A percentile compares a stretch with the other conserved stretches of the same genome.
Evolutionary conservation across 2,797 vertebrate genomes (phyloP).

Genomic region (Alca torda): DNA sequence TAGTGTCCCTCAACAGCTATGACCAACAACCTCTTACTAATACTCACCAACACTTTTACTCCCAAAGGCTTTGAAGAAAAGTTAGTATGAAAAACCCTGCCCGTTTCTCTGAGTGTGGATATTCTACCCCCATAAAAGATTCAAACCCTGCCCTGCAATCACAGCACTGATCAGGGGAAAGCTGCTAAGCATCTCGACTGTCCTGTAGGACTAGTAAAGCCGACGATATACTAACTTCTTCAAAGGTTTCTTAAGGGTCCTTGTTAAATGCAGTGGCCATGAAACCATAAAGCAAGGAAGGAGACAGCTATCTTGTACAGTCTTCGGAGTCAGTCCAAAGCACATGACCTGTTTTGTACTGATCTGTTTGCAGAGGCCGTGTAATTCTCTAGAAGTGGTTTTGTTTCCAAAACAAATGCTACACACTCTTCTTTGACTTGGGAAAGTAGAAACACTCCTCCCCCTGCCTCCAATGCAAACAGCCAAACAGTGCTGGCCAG

Average conservation of each 20-base stretch:
- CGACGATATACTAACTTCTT: background rate
- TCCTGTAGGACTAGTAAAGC: background rate
- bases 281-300: background rate
- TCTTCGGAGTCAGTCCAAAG: background rate
- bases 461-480: background rate
- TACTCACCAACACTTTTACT: background rate
- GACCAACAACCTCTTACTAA: background rate
- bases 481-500: background rate
- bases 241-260: background rate
- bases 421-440: background rate
- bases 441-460: background rate
- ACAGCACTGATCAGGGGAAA: background rate
- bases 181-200: background rate
- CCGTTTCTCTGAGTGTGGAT: background rate
- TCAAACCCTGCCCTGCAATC: background rate
- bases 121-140: background rate
- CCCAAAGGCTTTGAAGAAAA: background rate
- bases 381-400: background rate
- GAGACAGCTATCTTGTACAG: background rate
- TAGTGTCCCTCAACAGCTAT: background rate
- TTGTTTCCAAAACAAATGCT: constrained; percentile 51
- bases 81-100: background rate
- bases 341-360: background rate
- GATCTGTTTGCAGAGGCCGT: background rate
- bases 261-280: background rate